Percentiles rank a stretch among this genome's conserved stretches.
Evolutionary conservation across 2,888 invertebrate species (phyloP).

Genomic region (Drosophila koepferae): DNA sequence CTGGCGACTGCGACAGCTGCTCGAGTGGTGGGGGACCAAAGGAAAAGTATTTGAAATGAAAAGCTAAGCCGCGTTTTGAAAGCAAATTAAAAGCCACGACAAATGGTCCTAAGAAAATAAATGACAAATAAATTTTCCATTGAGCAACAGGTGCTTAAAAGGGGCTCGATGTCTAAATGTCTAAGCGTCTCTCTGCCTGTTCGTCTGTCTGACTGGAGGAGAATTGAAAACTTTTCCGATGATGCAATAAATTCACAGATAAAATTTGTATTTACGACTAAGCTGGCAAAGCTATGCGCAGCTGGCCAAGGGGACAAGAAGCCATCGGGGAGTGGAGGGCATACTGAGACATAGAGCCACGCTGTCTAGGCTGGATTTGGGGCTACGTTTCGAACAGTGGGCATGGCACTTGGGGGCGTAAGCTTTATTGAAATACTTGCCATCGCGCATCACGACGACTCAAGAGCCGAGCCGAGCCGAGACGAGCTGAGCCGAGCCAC

Average conservation of each 20-base stretch:
- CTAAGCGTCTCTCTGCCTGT: not conserved
- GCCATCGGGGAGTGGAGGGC: not conserved
- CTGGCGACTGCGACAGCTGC: not conserved
- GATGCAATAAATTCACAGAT: conserved; percentile 82
- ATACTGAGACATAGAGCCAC: conserved; percentile 42
- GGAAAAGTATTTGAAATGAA: conserved; percentile 43
- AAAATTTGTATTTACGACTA: conserved; percentile 81
- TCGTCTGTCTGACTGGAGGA: conserved; percentile 14
- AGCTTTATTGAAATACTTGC: conserved; percentile 28
- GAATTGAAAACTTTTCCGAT: conserved; percentile 78
- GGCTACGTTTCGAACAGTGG: conserved; percentile 3
- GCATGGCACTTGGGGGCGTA: conserved; percentile 4
- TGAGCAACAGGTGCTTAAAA: conserved; percentile 65
- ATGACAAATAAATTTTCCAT: conserved; percentile 70
- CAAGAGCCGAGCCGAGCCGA: conserved; percentile 16
- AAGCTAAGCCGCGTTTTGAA: conserved; percentile 70
- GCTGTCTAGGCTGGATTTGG: conserved; percentile 55
- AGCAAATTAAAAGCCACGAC: conserved; percentile 77
- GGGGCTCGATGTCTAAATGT: conserved; percentile 8
- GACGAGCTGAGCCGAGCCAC: conserved; percentile 10
- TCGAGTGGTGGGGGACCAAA: not conserved
- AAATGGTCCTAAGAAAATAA: conserved; percentile 61
- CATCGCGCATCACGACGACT: conserved; percentile 43
- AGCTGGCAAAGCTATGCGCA: conserved; percentile 22
- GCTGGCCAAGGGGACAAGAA: not conserved